Evolutionary conservation across 2,888 invertebrate species (phyloP), one percentile per base, ranked within the genome.

Genomic region (Mythimna vitellina): DNA sequence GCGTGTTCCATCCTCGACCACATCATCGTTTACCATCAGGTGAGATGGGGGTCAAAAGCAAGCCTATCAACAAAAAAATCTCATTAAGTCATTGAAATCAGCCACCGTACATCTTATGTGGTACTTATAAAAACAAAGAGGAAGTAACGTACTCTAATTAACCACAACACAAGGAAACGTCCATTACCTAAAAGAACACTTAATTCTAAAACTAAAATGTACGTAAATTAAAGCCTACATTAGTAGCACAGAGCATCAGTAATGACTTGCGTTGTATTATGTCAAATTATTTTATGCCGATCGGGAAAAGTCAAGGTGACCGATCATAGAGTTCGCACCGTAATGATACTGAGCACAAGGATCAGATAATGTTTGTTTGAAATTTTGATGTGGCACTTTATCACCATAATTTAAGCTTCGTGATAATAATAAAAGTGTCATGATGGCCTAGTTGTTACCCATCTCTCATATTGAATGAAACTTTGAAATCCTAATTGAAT

Each of bases 261-360:
- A 92, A 95, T 95, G 93, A 93, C 90, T 87, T 90, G 88, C 90
- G 91, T 84, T 91, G 92, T 92, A 93, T 95, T 95, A 95, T 93
- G 94, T 95, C 95, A 93, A 95, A 96, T 96, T 95, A 95, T 95
- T 95, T 93, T 92, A 94, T 92, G 92, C 91, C 90, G 92, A 95
- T 95, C 91, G 93, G 90, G 92, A 95, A 95, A 95, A 95, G 95
- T 96, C 96, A 96, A 96, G 96, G 96, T 93, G 93, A 94, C 92
- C 90, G 92, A 93, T 94, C 92, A 92, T 89, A 86, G 88, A 84
- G 86, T 85, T 82, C 84, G 81, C 86, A 64, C 46, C 54, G 89
- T 93, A 93, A 93, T 93, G 92, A 92, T 91, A 87, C 85, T 79
- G 66, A 53, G 56, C 35, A 78, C 73, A 29, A 29, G 8, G 70